Evolutionary conservation across 2,888 invertebrate genomes (phyloP).

Genomic region (Cenopis cana): DNA sequence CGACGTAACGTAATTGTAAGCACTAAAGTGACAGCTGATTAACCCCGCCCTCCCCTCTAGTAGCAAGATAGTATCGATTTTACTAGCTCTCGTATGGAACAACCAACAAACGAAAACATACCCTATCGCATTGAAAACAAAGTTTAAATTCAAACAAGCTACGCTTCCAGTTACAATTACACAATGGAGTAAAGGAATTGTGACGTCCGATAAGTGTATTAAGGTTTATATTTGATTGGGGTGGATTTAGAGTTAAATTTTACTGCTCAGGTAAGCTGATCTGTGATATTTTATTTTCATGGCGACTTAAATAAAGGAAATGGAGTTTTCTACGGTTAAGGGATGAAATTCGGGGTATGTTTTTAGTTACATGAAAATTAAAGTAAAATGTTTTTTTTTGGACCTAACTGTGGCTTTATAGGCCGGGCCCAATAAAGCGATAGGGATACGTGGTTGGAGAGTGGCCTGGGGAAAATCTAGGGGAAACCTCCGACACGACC

Average conservation of each 20-base stretch:
- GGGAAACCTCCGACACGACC: too few species aligned
- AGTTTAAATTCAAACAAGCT: neutral
- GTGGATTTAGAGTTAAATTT: slow-evolving; percentile 30
- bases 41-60: slow-evolving; percentile 23
- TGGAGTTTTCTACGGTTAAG: slow-evolving; percentile 2
- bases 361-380: neutral
- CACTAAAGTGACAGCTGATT: slow-evolving; percentile 45
- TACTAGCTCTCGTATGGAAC: slow-evolving; percentile 24
- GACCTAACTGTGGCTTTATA: too few species aligned
- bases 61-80: slow-evolving; percentile 43
- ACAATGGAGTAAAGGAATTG: slow-evolving; percentile 12
- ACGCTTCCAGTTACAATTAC: neutral
- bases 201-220: neutral
- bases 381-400: too few species aligned
- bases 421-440: too few species aligned
- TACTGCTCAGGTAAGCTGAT: slow-evolving; percentile 33
- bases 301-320: slow-evolving; percentile 28
- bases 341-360: neutral
- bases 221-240: slow-evolving; percentile 32
- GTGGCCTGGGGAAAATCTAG: too few species aligned
- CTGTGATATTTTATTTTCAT: slow-evolving; percentile 38
- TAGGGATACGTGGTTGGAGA: too few species aligned
- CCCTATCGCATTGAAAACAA: neutral
- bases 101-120: slow-evolving; percentile 2
- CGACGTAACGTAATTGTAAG: slow-evolving; percentile 33